phyloP scores from a whole-genome alignment of 1,140 invertebrate species.

The Belonocnema kinseyi region DNA sequence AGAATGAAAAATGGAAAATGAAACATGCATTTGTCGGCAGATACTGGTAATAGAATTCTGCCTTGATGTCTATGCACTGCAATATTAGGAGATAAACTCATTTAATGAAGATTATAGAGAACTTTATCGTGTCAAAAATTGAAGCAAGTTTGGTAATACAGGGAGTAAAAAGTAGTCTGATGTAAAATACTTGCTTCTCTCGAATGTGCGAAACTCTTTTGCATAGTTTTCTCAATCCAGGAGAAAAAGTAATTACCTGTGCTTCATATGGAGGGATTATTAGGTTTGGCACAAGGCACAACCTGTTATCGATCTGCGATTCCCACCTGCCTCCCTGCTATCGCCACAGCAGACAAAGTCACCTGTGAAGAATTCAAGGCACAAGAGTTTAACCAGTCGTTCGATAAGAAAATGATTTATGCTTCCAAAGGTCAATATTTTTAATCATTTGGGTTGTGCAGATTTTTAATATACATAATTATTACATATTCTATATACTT shows the following conservation, averaged over 20 bases:
- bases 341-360: no score
- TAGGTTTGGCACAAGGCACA: no score
- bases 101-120: conserved; percentile 20
- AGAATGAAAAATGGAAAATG: conserved; percentile 2
- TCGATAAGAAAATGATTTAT: conserved; percentile 30
- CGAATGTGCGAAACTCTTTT: no score
- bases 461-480: conserved; percentile 25
- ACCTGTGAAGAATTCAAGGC: not conserved
- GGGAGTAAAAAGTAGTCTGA: not conserved
- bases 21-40: conserved; percentile 24
- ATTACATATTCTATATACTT: not conserved
- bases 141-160: not conserved
- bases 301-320: no score
- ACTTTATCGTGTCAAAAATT: conserved; percentile 22
- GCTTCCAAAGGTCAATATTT: conserved; percentile 23
- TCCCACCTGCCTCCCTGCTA: no score
- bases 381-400: conserved; percentile 23
- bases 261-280: no score
- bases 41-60: not conserved
- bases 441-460: conserved; percentile 25
- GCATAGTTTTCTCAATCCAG: no score
- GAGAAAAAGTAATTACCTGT: no score
- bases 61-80: conserved; percentile 16
- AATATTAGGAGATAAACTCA: not conserved
- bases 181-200: no score